These are phyloP conservation scores for Penaeus japonicus DNA, from an alignment of 1,140 invertebrate genomes.

Conservation along the genomic window DNA sequence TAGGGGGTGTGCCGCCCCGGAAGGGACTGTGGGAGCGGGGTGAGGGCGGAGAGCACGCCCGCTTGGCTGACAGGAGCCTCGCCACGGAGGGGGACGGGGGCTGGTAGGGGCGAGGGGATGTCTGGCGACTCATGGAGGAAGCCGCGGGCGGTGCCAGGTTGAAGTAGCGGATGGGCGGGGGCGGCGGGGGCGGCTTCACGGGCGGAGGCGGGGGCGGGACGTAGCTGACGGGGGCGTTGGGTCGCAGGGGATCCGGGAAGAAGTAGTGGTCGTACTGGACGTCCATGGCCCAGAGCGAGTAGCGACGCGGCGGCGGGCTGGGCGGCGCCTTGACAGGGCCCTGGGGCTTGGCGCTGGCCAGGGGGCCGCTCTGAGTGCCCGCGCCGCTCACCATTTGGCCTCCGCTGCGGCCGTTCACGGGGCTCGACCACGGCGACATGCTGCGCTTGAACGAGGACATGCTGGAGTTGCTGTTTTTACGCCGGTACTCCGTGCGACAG, in stretches of 20 bases:
- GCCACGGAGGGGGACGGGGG: background rate
- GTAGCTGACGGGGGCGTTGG: background rate
- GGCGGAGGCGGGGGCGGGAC: background rate
- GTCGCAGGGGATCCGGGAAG: constrained; percentile 1
- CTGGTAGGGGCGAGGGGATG: background rate
- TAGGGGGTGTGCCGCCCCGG: constrained; percentile 21
- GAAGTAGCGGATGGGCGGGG: constrained; percentile 28
- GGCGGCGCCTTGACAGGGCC: constrained; percentile 53
- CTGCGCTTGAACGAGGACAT: constrained; percentile 23
- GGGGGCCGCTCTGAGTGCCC: background rate
- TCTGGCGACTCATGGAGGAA: background rate
- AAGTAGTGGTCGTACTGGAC: constrained; percentile 34
- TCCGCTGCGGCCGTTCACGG: background rate
- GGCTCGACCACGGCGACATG: background rate
- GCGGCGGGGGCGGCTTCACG: background rate
- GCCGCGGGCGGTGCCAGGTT: background rate
- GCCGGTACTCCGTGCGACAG: background rate
- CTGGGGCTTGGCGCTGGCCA: background rate
- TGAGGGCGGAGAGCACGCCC: constrained; percentile 10
- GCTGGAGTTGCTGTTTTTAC: constrained; percentile 25
- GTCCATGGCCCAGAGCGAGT: constrained; percentile 48
- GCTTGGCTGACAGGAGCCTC: background rate
- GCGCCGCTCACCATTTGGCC: background rate
- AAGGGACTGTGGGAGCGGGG: constrained; percentile 8
- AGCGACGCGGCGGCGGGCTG: constrained; percentile 52